Base-by-base conservation (phyloP, 92 coral and sea anemone species). In the Isaurus tuberculatus region DNA sequence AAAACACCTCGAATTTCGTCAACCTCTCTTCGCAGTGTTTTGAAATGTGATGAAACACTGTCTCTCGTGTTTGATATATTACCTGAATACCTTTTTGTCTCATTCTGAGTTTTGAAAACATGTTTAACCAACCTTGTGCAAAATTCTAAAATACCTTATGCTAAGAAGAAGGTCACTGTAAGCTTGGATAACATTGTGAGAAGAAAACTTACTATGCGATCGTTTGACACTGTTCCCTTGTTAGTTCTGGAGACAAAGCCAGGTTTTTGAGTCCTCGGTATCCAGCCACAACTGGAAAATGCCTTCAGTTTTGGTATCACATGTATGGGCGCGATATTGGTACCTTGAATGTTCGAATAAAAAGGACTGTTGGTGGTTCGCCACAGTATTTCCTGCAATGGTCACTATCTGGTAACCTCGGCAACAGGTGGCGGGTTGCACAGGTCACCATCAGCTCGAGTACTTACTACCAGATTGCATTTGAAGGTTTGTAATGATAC, bases 271-370 rank as follows among this genome's bases (percentile, higher is more conserved):
- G 97, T 30, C 98, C 98, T 37, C 73, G 70, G 11, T 95, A 90
- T 57, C 66, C 84, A 25, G 25, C 88, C 6, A 95, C 98, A 2
- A 22, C 74, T 14, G 98, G 98, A 7, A 95, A 89, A 67, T 95
- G 98, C 80, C 79, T 95, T 28, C 84, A 88, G 83, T 95, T 95
- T 74, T 95, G 98, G 98, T 95, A 95, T 67, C 98, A 95, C 77
- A 95, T 95, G 98, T 89, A 89, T 70, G 98, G 98, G 19, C 23
- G 63, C 8, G 61, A 87, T 64, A 92, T 95, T 27, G 98, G 98
- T 22, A 95, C 98, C 30, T 86, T 95, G 33, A 89, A 94, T 67
- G 92, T 89, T 46, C 91, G 89, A 51, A 33, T 85, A 36, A 91
- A 89, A 86, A 90, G 92, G 46, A 64, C 86, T 33, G 80, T 85